Percentiles rank a stretch among this genome's conserved stretches.
phyloP scores from a whole-genome alignment of 2,888 invertebrate species.

The Nebria salina region DNA sequence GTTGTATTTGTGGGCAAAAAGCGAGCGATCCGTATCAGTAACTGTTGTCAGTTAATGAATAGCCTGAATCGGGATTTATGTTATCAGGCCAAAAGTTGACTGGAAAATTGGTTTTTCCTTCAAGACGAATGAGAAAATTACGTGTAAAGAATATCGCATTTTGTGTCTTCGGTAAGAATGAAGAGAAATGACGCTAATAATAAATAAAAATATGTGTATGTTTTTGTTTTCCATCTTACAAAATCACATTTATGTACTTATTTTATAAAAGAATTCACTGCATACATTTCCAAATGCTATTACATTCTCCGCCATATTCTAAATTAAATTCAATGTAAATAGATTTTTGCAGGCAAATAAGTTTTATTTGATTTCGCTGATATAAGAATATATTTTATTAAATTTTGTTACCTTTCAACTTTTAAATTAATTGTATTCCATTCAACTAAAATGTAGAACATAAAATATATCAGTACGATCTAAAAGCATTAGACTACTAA shows the following conservation, averaged over 20 bases:
- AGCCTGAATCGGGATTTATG: constrained; percentile 42
- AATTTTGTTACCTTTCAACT: too few species aligned
- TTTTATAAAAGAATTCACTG: not conserved
- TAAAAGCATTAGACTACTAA: too few species aligned
- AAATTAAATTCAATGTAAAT: too few species aligned
- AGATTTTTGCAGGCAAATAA: too few species aligned
- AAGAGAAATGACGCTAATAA: constrained; percentile 9
- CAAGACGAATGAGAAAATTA: constrained; percentile 45
- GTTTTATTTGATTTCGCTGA: too few species aligned
- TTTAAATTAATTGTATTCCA: too few species aligned
- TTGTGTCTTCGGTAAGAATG: not conserved
- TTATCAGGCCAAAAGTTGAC: constrained; percentile 36
- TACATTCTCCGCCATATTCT: too few species aligned
- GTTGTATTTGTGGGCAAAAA: not conserved
- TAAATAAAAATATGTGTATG: not conserved
- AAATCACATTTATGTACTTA: constrained; percentile 4
- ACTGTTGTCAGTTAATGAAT: constrained; percentile 36
- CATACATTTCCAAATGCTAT: too few species aligned
- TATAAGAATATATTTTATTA: too few species aligned
- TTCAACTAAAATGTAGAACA: too few species aligned
- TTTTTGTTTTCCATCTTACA: not conserved
- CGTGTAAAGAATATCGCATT: constrained; percentile 37
- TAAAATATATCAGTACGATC: too few species aligned
- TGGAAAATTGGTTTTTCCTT: constrained; percentile 36
- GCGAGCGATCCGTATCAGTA: constrained; percentile 28